phyloP scores from a whole-genome alignment of 2,888 invertebrate genomes.

The Cantharis rufa region DNA sequence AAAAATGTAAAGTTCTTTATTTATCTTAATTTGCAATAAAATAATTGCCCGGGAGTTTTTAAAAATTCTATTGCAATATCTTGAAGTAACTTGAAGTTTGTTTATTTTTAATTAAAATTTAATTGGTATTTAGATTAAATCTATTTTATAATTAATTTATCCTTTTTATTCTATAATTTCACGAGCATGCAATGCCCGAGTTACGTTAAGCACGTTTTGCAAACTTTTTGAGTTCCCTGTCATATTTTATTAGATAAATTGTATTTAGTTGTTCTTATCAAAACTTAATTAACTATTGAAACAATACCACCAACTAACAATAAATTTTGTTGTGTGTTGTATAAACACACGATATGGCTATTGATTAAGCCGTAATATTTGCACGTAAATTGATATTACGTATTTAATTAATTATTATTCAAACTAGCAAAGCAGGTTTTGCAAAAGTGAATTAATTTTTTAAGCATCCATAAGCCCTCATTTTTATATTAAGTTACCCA shows the following conservation, averaged over 20 bases:
- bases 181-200: not conserved
- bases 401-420: conserved; percentile 13
- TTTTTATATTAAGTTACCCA: not conserved
- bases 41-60: not conserved
- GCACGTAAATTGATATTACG: conserved; percentile 20
- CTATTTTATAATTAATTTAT: conserved; percentile 9
- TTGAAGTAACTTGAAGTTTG: not conserved
- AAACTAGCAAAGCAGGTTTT: conserved; percentile 11
- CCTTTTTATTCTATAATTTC: not conserved
- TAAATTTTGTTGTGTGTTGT: conserved; percentile 14
- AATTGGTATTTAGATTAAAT: not conserved
- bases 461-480: not conserved
- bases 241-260: not conserved
- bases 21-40: not conserved
- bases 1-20: not conserved
- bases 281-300: conserved; percentile 10
- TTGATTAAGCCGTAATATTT: conserved; percentile 26
- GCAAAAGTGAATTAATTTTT: not conserved
- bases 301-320: conserved; percentile 4
- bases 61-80: not conserved
- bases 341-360: conserved; percentile 24
- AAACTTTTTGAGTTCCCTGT: not conserved
- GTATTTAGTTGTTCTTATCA: conserved; percentile 6
- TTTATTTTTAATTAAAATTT: not conserved
- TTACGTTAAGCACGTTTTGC: not conserved